These are phyloP conservation scores for Drosophila gaucha DNA, from an alignment of 2,888 invertebrate species.

Conservation along the genomic window DNA sequence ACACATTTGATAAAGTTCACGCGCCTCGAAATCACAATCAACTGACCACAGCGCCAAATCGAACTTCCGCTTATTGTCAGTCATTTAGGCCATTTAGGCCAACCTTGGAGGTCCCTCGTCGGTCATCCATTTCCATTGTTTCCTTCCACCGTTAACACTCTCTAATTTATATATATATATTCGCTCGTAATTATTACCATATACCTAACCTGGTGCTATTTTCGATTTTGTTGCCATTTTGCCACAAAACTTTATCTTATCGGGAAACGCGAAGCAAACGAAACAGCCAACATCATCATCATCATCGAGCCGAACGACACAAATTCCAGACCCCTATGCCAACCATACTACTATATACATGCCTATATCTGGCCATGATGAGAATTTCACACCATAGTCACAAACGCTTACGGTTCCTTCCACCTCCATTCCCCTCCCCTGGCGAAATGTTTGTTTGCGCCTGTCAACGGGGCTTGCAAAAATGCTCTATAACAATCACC, in stretches of 20 bases:
- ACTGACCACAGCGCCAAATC: slow-evolving; percentile 27
- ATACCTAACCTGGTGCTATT: slow-evolving; percentile 65
- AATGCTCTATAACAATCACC: slow-evolving; percentile 2
- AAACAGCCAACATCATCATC: slow-evolving; percentile 31
- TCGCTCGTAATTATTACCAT: slow-evolving; percentile 59
- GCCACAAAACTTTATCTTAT: slow-evolving; percentile 67
- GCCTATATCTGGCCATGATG: slow-evolving; percentile 34
- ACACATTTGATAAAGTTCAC: slow-evolving; percentile 54
- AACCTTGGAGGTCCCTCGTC: background rate
- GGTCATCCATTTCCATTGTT: background rate
- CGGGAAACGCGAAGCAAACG: slow-evolving; percentile 56
- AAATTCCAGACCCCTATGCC: slow-evolving; percentile 35
- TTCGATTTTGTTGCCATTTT: slow-evolving; percentile 71
- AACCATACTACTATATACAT: slow-evolving; percentile 6
- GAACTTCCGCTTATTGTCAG: slow-evolving; percentile 68
- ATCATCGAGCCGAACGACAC: slow-evolving; percentile 23
- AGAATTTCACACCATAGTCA: slow-evolving; percentile 48
- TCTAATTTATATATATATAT: background rate
- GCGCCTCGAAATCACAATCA: slow-evolving; percentile 24
- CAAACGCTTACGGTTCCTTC: slow-evolving; percentile 14
- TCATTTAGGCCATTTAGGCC: slow-evolving; percentile 34
- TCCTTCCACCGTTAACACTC: background rate
- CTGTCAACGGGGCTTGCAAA: slow-evolving; percentile 11
- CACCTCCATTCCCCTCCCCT: too few species aligned
- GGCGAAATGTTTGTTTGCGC: slow-evolving; percentile 30